Percentiles rank a stretch among this genome's conserved stretches.
These are phyloP conservation scores for Cinclus mexicanus DNA, from an alignment of 2,113 vertebrate genomes.

Conservation along the genomic window DNA sequence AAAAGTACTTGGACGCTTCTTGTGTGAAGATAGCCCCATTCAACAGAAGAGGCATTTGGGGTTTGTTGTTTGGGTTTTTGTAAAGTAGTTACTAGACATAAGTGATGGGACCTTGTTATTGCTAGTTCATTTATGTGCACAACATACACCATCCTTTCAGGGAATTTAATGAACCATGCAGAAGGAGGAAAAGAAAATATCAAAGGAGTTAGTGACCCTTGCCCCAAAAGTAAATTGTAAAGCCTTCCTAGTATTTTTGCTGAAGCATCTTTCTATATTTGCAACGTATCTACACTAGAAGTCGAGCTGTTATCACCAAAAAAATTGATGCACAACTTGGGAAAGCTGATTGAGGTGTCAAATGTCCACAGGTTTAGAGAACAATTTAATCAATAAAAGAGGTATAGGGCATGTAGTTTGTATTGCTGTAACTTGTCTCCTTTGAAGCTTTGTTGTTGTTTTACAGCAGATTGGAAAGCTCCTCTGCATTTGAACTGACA, in stretches of 20 bases:
- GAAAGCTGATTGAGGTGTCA: constrained; percentile 45
- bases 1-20: background rate
- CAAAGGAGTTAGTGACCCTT: constrained; percentile 55
- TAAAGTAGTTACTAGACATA: constrained; percentile 21
- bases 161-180: constrained; percentile 60
- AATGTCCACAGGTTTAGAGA: constrained; percentile 13
- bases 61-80: background rate
- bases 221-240: constrained; percentile 49
- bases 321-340: background rate
- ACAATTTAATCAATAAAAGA: constrained; percentile 26
- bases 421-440: background rate
- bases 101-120: constrained; percentile 14
- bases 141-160: constrained; percentile 17
- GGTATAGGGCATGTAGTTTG: background rate
- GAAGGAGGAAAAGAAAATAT: constrained; percentile 47
- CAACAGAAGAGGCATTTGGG: background rate
- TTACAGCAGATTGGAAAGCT: constrained; percentile 27
- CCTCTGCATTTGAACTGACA: background rate
- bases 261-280: constrained; percentile 9
- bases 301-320: background rate
- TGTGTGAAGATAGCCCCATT: background rate
- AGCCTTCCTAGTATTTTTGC: constrained; percentile 12
- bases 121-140: constrained; percentile 35
- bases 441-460: constrained; percentile 47
- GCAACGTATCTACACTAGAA: background rate